Percentiles rank a stretch among this genome's conserved stretches.
Conservation (phyloP, 1,140 invertebrate genomes). For the Phenacoccus solenopsis region DNA sequence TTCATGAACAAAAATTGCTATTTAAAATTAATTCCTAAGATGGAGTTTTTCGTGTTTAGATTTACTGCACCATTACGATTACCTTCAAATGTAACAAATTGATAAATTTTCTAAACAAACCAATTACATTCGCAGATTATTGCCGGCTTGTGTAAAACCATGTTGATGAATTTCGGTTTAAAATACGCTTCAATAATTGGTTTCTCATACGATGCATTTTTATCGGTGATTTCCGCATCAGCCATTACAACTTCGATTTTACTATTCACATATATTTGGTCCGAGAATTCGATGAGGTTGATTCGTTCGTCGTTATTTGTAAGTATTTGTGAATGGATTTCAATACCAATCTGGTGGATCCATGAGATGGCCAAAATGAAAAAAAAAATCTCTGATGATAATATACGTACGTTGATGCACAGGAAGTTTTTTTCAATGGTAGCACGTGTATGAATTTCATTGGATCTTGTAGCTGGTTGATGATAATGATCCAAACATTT, state of each 20-base stretch:
- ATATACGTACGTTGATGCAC: not conserved
- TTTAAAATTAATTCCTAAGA: too few relatives aligned
- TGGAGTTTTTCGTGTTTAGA: too few relatives aligned
- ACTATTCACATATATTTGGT: not conserved
- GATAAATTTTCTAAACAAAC: too few relatives aligned
- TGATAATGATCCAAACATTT: not conserved
- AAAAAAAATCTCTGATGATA: too few relatives aligned
- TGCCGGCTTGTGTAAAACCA: not conserved
- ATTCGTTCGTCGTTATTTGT: not conserved
- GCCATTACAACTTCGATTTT: not conserved
- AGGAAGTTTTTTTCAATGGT: slow-evolving; percentile 7
- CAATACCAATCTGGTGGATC: too few relatives aligned
- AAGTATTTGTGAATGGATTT: too few relatives aligned
- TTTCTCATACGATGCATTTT: slow-evolving; percentile 2
- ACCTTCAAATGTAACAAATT: too few relatives aligned
- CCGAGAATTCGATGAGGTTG: not conserved
- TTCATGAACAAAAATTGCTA: too few relatives aligned
- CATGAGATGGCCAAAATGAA: too few relatives aligned
- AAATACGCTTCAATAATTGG: not conserved
- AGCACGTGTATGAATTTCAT: slow-evolving; percentile 1
- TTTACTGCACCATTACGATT: too few relatives aligned
- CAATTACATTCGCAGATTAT: not conserved
- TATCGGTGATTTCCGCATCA: not conserved
- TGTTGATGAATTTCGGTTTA: not conserved
- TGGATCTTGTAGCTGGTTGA: not conserved